Evolutionary conservation across 1,140 invertebrate species (phyloP), one percentile per base, ranked within the genome.

Genomic region (Bombus haemorrhoidalis): DNA sequence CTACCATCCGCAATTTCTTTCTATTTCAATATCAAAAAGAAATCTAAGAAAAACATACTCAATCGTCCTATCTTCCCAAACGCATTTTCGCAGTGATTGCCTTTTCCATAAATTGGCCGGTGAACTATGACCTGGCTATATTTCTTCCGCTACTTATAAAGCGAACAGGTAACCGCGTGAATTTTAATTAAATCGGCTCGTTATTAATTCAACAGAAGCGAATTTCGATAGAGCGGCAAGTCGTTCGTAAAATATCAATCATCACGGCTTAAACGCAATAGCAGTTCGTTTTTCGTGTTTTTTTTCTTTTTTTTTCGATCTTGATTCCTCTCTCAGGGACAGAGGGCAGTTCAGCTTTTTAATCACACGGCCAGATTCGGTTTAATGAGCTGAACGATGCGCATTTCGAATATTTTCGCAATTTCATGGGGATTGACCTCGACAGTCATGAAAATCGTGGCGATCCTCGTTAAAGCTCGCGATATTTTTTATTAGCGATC

Each of bases 341-440:
- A 15, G 66, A 12, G 18, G 9, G 13, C 13, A 34, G 32, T 39
- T 6, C 68, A 53, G 68, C 28, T 28, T 41, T 15, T 41, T 41
- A 72, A 72, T 41, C 34, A 15, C 4, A 10, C 62, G n/a, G 28
- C 1, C 18, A 3, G 69, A 41, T 15, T 74, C 73, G 32, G 25
- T 53, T 75, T 84, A 75, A 84, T 76, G 72, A 76, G 64, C 12
- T 34, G 66, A n/a, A 25, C 59, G 37, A 32, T 28, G 10, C 15
- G 57, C 28, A 13, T 32, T 64, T 78, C 76, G 53, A 59, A 76
- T 76, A 39, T 59, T 37, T 39, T 25, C 34, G 53, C 28, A 39
- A 76, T 37, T 59, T 37, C 47, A 34, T 13, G 32, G 43, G 0
- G 18, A 28, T 25, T 4, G 6, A 6, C 2, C 10, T 62, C 59